Base-by-base conservation (phyloP, 2,113 vertebrate species). In the Thermophis baileyi region DNA sequence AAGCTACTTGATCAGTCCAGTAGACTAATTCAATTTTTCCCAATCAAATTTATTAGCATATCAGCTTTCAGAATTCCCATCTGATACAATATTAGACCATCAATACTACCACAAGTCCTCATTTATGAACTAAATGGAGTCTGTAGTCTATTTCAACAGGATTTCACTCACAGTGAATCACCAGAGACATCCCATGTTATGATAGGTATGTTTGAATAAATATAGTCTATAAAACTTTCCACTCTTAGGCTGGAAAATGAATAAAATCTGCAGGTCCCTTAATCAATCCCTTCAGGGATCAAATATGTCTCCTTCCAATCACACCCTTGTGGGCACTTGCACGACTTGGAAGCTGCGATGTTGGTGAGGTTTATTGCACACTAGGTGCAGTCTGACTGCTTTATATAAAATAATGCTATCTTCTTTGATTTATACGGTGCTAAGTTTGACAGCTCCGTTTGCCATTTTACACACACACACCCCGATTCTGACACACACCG, bases 321-420 rank as follows among this genome's bases (percentile, higher is more conserved):
- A 92, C 50, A 95, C 93, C 92, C 92, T 93, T 90, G 93, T 69
- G 96, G 94, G 95, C 91, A 96, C 95, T 97, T 96, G 95, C 27
- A 89, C 96, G 90, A 97, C 96, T 97, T 92, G 95, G 96, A 94
- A 96, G 94, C 53, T 95, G 94, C 94, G 93, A 94, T 94, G 55
- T 92, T 93, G 57, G 90, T 57, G 90, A 55, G 93, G 95, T 97
- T 98, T 97, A 97, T 96, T 89, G 94, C 89, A 95, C 94, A 96
- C 95, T 92, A 93, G 95, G 94, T 96, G 81, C 93, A 92, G 88
- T 92, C 94, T 96, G 97, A 96, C 94, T 96, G 93, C 89, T 95
- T 97, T 92, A 95, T 95, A 96, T 94, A 97, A 90, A 97, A 95
- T 96, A 96, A 95, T 91, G 87, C 87, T 93, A 95, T 97, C 90